phyloP scores from a whole-genome alignment of 2,797 vertebrate species.

The Enteromius afrohamiltoni region DNA sequence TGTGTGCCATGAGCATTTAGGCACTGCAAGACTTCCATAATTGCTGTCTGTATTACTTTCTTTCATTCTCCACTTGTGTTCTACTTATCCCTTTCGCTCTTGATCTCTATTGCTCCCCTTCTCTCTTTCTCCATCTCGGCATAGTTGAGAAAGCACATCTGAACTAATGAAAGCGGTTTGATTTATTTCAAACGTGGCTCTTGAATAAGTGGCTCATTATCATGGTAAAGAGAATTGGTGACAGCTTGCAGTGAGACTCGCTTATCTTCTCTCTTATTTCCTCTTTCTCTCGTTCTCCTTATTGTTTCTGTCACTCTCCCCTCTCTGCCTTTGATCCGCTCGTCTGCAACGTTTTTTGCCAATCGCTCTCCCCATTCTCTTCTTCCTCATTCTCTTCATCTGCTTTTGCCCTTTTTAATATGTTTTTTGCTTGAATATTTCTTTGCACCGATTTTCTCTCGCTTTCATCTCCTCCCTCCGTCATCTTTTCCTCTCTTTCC shows the following conservation, averaged over 20 bases:
- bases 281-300: constrained; percentile 15
- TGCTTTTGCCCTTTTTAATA: constrained; percentile 6
- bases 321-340: constrained; percentile 35
- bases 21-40: constrained; percentile 21
- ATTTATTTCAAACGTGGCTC: constrained; percentile 45
- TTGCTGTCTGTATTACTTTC: constrained; percentile 20
- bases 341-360: constrained; percentile 8
- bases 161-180: constrained; percentile 47
- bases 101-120: constrained; percentile 16
- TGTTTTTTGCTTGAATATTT: constrained; percentile 15
- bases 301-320: constrained; percentile 30
- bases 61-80: constrained; percentile 42
- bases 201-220: constrained; percentile 48
- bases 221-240: constrained; percentile 50
- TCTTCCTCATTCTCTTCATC: constrained; percentile 13
- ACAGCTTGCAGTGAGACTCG: constrained; percentile 30
- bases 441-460: constrained; percentile 16
- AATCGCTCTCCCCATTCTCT: constrained; percentile 3
- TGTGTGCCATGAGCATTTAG: constrained; percentile 9
- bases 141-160: constrained; percentile 40
- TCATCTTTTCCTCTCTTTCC: neutral
- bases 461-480: constrained; percentile 29
- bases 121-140: neutral
- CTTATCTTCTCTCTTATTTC: constrained; percentile 27
- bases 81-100: constrained; percentile 26